A percentile compares a stretch with the other conserved stretches of the same genome.
These are phyloP conservation scores for Pecten maximus DNA, from an alignment of 2,888 invertebrate genomes.

Conservation along the genomic window DNA sequence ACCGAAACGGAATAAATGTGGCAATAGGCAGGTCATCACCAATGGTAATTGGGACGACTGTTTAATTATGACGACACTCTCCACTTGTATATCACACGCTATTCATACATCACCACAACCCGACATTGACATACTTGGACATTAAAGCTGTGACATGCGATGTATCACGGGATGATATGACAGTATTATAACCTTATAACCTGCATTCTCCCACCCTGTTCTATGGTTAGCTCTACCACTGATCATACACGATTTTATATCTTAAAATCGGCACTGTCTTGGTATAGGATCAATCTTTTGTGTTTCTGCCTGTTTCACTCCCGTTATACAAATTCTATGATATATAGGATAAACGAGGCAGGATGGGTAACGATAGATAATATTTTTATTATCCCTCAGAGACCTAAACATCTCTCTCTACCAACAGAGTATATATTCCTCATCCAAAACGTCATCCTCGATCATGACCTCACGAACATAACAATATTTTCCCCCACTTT, in stretches of 20 bases:
- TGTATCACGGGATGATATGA: not conserved
- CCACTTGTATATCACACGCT: not conserved
- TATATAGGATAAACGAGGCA: not conserved
- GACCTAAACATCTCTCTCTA: not conserved
- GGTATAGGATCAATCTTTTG: not conserved
- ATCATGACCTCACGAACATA: constrained; percentile 13
- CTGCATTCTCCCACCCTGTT: not conserved
- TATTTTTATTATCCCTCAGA: not conserved
- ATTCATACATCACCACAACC: not conserved
- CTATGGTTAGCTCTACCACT: not conserved
- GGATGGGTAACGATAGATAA: not conserved
- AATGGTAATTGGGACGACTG: not conserved
- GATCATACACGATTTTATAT: not conserved
- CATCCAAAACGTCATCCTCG: not conserved
- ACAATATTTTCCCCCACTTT: not conserved
- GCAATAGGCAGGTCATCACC: not conserved
- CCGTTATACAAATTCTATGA: not conserved
- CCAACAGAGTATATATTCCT: not conserved
- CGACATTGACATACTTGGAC: not conserved
- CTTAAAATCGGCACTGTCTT: not conserved
- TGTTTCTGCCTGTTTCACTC: not conserved
- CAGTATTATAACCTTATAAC: not conserved
- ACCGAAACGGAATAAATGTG: not conserved
- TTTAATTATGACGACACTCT: not conserved
- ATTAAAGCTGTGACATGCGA: constrained; percentile 7